These are phyloP conservation scores for Zoanthus gigantus DNA, from an alignment of 92 coral and sea anemone genomes.

Conservation along the genomic window DNA sequence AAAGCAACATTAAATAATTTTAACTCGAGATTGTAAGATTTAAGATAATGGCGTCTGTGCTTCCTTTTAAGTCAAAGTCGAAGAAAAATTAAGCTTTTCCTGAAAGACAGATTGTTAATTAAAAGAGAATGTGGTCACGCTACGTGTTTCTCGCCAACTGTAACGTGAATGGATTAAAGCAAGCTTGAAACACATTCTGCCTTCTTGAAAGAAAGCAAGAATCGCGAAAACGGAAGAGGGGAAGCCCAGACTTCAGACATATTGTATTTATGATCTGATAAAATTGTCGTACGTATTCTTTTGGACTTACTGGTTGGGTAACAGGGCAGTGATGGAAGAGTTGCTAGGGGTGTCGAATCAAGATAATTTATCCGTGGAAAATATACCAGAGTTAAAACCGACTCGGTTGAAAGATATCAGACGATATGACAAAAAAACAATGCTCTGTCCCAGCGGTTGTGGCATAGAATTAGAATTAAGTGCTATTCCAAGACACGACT, in stretches of 20 bases:
- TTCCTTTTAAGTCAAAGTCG: background rate
- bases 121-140: constrained; percentile 18
- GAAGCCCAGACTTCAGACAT: background rate
- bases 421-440: constrained; percentile 88
- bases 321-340: constrained; percentile 37
- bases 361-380: constrained; percentile 30
- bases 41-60: background rate
- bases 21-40: background rate
- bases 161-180: constrained; percentile 28
- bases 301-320: background rate
- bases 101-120: constrained; percentile 34
- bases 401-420: constrained; percentile 80
- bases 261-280: constrained; percentile 36
- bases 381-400: constrained; percentile 37
- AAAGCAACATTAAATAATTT: background rate
- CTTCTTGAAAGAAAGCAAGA: background rate
- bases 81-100: background rate
- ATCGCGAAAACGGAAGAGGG: constrained; percentile 19
- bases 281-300: background rate
- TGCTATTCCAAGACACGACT: constrained; percentile 80
- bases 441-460: constrained; percentile 88
- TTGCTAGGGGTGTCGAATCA: constrained; percentile 27
- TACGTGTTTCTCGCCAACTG: constrained; percentile 22
- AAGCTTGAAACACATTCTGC: background rate
- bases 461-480: constrained; percentile 68